Evolutionary conservation across 2,888 invertebrate species (phyloP).

Genomic region (Hypolimnas misippus): DNA sequence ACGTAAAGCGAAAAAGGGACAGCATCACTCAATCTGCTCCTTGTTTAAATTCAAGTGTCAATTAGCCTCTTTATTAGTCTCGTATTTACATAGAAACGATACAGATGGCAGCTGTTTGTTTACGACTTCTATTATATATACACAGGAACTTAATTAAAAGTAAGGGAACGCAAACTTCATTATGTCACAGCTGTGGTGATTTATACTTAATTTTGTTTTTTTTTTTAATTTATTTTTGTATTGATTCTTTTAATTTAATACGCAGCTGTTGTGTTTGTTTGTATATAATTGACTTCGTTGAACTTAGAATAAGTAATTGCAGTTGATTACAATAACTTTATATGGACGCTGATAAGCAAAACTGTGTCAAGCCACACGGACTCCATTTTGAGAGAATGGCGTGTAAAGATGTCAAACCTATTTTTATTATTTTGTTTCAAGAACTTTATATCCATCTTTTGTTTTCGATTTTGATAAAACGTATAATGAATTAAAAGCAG

Average conservation of each 20-base stretch:
- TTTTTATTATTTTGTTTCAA: too few species aligned
- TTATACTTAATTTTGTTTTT: constrained; percentile 31
- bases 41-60: constrained; percentile 40
- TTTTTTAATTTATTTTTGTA: constrained; percentile 7
- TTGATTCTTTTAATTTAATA: background rate
- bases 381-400: too few species aligned
- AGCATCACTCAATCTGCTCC: constrained; percentile 36
- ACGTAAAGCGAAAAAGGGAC: constrained; percentile 14
- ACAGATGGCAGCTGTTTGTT: constrained; percentile 47
- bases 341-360: too few species aligned
- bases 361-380: too few species aligned
- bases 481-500: too few species aligned
- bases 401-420: too few species aligned
- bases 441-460: too few species aligned
- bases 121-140: constrained; percentile 52
- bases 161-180: constrained; percentile 20
- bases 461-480: too few species aligned
- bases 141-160: constrained; percentile 50
- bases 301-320: background rate
- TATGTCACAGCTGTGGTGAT: constrained; percentile 36
- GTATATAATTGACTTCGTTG: background rate
- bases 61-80: constrained; percentile 44
- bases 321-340: too few species aligned
- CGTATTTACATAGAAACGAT: constrained; percentile 50
- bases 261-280: background rate